Evolutionary conservation across 1,140 invertebrate genomes (phyloP).

Genomic region (Calephelis nemesis): DNA sequence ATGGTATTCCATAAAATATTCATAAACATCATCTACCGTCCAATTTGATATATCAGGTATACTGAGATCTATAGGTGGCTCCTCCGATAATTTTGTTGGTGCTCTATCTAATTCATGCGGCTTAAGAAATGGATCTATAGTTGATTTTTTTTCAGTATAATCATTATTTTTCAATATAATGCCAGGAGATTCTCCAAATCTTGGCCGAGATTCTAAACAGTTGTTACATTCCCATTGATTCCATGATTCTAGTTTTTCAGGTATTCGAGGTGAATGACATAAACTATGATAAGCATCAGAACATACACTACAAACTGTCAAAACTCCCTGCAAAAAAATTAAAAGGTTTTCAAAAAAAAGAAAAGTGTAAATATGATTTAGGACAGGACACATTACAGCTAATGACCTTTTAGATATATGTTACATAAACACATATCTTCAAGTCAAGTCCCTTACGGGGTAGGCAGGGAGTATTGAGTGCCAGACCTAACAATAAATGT

Average conservation of each 20-base stretch:
- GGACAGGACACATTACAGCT: too few species aligned
- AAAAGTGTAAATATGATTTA: too few species aligned
- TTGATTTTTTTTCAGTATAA: conserved; percentile 43
- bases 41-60: conserved; percentile 90
- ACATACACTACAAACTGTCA: conserved; percentile 89
- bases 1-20: conserved; percentile 88
- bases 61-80: conserved; percentile 80
- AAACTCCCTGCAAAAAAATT: conserved; percentile 78
- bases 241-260: conserved; percentile 77
- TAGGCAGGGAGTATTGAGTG: too few species aligned
- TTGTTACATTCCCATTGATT: conserved; percentile 81
- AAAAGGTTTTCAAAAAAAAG: too few species aligned
- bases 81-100: conserved; percentile 53
- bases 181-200: conserved; percentile 53
- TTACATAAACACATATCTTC: too few species aligned
- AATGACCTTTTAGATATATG: too few species aligned
- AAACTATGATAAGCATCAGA: conserved; percentile 90
- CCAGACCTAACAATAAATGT: too few species aligned
- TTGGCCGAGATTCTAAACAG: conserved; percentile 74
- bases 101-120: conserved; percentile 68
- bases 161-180: conserved; percentile 54
- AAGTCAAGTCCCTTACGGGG: too few species aligned
- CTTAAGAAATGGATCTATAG: conserved; percentile 66
- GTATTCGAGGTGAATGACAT: conserved; percentile 85
- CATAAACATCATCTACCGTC: conserved; percentile 89